Conservation (phyloP, 1,140 invertebrate species). For the Diachasma alloeum region DNA sequence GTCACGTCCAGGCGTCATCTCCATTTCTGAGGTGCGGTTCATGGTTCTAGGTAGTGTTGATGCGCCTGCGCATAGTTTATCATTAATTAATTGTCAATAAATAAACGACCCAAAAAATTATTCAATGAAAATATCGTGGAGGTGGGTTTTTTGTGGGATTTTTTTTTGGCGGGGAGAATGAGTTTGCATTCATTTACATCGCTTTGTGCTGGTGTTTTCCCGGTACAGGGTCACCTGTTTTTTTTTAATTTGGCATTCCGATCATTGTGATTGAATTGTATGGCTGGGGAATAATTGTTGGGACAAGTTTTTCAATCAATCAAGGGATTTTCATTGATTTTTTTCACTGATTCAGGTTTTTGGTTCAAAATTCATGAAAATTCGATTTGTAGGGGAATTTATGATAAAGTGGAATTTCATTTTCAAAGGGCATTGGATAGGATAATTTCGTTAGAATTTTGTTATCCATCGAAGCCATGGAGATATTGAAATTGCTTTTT, state of each 20-base stretch:
- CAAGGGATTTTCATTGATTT: neutral
- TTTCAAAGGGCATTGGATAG: too few relatives aligned
- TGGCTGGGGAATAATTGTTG: neutral
- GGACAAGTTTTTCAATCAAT: neutral
- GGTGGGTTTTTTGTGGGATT: neutral
- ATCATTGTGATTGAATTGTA: neutral
- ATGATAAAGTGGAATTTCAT: too few relatives aligned
- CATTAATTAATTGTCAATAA: slow-evolving; percentile 15
- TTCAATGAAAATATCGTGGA: slow-evolving; percentile 1
- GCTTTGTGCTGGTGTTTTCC: neutral
- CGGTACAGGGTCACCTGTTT: neutral
- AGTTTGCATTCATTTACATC: neutral
- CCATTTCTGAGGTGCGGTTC: slow-evolving; percentile 75
- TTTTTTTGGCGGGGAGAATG: neutral
- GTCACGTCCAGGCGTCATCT: slow-evolving; percentile 69
- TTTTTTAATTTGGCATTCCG: neutral
- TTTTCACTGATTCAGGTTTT: too few relatives aligned
- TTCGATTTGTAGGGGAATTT: too few relatives aligned
- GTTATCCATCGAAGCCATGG: too few relatives aligned
- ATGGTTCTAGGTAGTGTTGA: slow-evolving; percentile 84
- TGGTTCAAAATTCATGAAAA: too few relatives aligned
- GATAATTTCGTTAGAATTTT: too few relatives aligned
- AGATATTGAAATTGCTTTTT: too few relatives aligned
- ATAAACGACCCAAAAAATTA: slow-evolving; percentile 4
- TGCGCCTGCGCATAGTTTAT: slow-evolving; percentile 69